Conservation (phyloP, 2,113 vertebrate genomes). For the Ammodytes dubius region DNA sequence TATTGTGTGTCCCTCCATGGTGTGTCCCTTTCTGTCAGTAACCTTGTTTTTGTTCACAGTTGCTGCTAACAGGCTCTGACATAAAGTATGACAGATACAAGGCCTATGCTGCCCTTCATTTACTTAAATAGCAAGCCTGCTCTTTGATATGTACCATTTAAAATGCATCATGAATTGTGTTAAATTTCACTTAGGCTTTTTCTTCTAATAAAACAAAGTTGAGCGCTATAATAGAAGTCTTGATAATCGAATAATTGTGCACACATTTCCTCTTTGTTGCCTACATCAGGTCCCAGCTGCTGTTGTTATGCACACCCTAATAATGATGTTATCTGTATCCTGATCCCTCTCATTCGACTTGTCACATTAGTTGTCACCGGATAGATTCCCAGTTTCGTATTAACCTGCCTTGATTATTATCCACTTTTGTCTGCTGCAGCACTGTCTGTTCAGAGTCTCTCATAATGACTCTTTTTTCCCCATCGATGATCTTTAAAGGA, state of each 20-base stretch:
- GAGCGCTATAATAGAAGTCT: slow-evolving; percentile 13
- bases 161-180: background rate
- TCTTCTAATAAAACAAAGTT: slow-evolving; percentile 27
- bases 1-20: background rate
- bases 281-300: slow-evolving; percentile 30
- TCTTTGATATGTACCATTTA: background rate
- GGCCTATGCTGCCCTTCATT: background rate
- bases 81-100: slow-evolving; percentile 1
- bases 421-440: background rate
- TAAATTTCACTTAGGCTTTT: slow-evolving; percentile 12
- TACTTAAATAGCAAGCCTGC: background rate
- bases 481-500: slow-evolving; percentile 28
- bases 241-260: slow-evolving; percentile 19
- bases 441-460: background rate
- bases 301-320: slow-evolving; percentile 30
- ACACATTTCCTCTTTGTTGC: background rate
- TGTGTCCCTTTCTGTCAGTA: background rate
- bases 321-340: slow-evolving; percentile 37
- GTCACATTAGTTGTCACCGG: slow-evolving; percentile 25
- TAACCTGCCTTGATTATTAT: background rate
- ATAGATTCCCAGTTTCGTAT: background rate
- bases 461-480: background rate
- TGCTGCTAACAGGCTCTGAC: background rate
- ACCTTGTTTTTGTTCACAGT: slow-evolving; percentile 17
- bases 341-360: background rate